A percentile compares a stretch with the other conserved stretches of the same genome.
Conservation (phyloP, 2,113 vertebrate genomes). For the Spea multiplicata region DNA sequence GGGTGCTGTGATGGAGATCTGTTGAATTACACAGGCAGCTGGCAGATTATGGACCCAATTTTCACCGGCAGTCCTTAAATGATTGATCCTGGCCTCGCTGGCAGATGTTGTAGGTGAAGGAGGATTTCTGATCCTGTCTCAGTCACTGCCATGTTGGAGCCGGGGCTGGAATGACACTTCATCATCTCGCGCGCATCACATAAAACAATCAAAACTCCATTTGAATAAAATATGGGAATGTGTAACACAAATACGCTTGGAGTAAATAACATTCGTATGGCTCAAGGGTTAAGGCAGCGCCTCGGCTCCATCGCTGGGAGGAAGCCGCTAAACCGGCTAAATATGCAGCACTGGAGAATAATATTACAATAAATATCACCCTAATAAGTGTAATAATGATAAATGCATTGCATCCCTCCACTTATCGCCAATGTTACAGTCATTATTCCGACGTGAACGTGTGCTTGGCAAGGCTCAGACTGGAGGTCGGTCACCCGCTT, state of each 20-base stretch:
- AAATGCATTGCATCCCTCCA: conserved; percentile 19
- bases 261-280: conserved; percentile 12
- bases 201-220: conserved; percentile 27
- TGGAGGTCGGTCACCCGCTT: conserved; percentile 2
- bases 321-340: conserved; percentile 9
- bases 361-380: conserved; percentile 35
- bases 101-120: neutral
- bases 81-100: neutral
- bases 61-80: neutral
- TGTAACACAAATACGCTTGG: conserved; percentile 11
- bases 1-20: no score
- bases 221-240: conserved; percentile 38
- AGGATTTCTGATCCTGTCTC: neutral
- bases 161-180: neutral
- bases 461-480: neutral
- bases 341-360: conserved; percentile 16
- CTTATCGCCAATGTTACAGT: conserved; percentile 18
- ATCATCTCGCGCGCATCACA: neutral
- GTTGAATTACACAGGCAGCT: no score
- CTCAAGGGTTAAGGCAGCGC: conserved; percentile 15
- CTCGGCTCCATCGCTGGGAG: conserved; percentile 11
- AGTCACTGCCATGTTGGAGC: neutral
- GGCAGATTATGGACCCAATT: neutral
- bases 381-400: conserved; percentile 38
- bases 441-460: conserved; percentile 32